Conservation (phyloP, 2,113 vertebrate genomes). For the Callospermophilus lateralis region DNA sequence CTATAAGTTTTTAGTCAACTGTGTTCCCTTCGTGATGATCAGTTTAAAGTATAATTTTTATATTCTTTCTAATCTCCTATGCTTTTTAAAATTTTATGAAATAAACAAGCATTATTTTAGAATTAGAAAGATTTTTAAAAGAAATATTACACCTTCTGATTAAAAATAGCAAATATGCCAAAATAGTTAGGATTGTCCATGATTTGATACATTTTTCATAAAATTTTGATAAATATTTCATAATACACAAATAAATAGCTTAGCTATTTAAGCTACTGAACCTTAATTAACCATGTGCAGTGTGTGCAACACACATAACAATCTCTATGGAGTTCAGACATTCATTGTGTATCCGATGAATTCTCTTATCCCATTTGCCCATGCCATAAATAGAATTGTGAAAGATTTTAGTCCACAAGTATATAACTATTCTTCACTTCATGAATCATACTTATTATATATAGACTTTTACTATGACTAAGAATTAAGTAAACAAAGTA, state of each 20-base stretch:
- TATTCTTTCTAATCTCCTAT: neutral
- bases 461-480: slow-evolving; percentile 66
- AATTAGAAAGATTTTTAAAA: slow-evolving; percentile 16
- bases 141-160: neutral
- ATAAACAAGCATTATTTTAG: slow-evolving; percentile 13
- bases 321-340: neutral
- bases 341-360: neutral
- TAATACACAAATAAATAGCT: neutral
- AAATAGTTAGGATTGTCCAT: slow-evolving; percentile 2
- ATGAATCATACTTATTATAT: slow-evolving; percentile 63
- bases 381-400: slow-evolving; percentile 23
- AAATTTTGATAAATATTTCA: slow-evolving; percentile 34
- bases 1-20: neutral
- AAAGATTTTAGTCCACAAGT: neutral
- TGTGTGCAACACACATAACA: neutral
- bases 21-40: neutral
- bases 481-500: slow-evolving; percentile 61
- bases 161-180: slow-evolving; percentile 5
- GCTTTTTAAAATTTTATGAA: slow-evolving; percentile 14
- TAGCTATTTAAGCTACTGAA: neutral
- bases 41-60: slow-evolving; percentile 8
- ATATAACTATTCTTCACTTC: slow-evolving; percentile 39
- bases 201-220: neutral
- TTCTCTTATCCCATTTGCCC: neutral
- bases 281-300: neutral